Evolutionary conservation across 2,113 vertebrate species (phyloP), one percentile per base, ranked within the genome.

Genomic region (Rhynchomys soricoides): DNA sequence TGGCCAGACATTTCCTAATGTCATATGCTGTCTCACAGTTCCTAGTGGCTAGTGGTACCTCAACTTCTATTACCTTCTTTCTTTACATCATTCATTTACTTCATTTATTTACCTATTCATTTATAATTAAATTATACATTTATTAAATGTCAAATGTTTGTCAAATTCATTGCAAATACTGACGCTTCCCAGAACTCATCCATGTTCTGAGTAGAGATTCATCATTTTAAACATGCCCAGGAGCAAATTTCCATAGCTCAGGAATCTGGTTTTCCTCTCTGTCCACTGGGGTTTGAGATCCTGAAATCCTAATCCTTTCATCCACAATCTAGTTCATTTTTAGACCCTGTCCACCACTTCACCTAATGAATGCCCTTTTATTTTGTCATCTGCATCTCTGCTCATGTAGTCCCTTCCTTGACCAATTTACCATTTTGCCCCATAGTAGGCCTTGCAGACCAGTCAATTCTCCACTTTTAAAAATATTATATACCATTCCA

Each of bases 301-400:
- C 11, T 34, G 31, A 22, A 8, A 17, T 8, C 15, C 3, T 13
- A 10, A 50, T 6, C 16, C 29, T 2, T 2, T 29, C 0, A 1
- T 17, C 17, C 0, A 0, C 10, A 40, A 1, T 19, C 34, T n/a
- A 22, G 0, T 29, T 29, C 37, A 75, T 40, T 2, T 5, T n/a
- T 71, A n/a, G 11, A 22, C 8, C 24, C n/a, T 62, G 13, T 48
- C 7, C 5, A n/a, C 3, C 34, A 50, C 3, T 12, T 57, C 17
- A n/a, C 13, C 4, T 6, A 3, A 73, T 24, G 19, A 37, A 4
- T 71, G 22, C 19, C 3, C 5, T 21, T 2, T 4, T 5, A 5
- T 52, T 40, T 43, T 26, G 85, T 19, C 4, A 31, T 62, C 70
- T 7, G 19, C 0, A 17, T 45, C 55, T 91, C 77, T 31, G 50